Evolutionary conservation across 2,113 vertebrate genomes (phyloP), one percentile per base, ranked within the genome.

Genomic region (Myrmecobius fasciatus): DNA sequence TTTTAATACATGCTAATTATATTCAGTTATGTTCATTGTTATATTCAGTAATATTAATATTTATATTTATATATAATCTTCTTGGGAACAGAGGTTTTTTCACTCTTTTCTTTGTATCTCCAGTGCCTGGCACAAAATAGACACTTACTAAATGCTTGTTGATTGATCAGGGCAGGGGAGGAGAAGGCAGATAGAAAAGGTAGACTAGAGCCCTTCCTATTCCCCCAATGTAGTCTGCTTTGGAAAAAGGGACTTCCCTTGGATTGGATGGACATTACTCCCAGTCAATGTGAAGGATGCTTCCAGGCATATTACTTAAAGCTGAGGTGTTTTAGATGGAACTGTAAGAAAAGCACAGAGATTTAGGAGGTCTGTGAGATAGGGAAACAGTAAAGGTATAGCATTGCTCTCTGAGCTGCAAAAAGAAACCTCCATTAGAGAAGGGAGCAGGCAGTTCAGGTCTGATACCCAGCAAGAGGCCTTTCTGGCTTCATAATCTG

Each of bases 1-100:
- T 52, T 24, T 12, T 0, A 25, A n/a, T 0, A 25, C 25, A 20
- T 8, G 2, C 6, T 47, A 54, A n/a, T 28, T 24, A 53, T 8
- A 43, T 47, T 83, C 46, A 36, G 3, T 8, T 51, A 51, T 51
- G 9, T 51, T 51, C 49, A 51, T 51, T 51, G 11, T 51, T 51
- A 51, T 51, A 51, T 51, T 51, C 49, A 51, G 9, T 51, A 11
- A 51, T 51, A 51, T 51, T 51, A 8, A 51, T 51, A 51, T 51
- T 51, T 51, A 51, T 9, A 51, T 51, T 51, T 10, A 51, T 51
- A 51, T 43, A 43, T 20, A 8, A 83, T 43, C n/a, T 75, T 75
- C 12, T 83, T 83, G n/a, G 67, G 2, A 14, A 20, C 20, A 43
- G 36, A 83, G 6, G 67, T 14, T 83, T 83, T 24, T 43, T 43